phyloP scores from a whole-genome alignment of 2,888 invertebrate species.

The Eustalomyia histrio region DNA sequence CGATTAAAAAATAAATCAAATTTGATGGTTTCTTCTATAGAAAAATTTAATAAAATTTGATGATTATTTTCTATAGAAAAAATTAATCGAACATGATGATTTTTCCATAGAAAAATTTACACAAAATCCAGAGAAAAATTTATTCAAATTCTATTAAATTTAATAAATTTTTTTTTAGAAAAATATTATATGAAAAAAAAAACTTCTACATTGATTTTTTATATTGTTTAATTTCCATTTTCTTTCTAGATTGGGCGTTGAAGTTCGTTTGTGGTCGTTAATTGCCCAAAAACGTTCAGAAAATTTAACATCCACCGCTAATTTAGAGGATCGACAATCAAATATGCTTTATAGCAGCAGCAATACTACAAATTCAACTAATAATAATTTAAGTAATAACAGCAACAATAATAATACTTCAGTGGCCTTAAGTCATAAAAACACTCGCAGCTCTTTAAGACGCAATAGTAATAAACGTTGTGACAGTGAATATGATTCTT shows the following conservation, averaged over 20 bases:
- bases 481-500: conserved; percentile 78
- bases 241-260: conserved; percentile 86
- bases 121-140: not conserved
- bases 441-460: conserved; percentile 60
- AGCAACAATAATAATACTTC: conserved; percentile 60
- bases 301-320: conserved; percentile 67
- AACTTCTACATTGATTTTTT: not conserved
- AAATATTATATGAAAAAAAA: no score
- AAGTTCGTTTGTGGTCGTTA: conserved; percentile 91
- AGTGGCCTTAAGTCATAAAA: conserved; percentile 60
- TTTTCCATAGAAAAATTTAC: not conserved
- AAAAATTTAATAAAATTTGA: not conserved
- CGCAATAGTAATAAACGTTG: conserved; percentile 66
- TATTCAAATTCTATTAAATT: not conserved
- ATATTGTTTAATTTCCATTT: not conserved
- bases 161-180: no score
- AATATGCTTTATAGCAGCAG: conserved; percentile 36
- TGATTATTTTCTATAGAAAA: not conserved
- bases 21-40: not conserved
- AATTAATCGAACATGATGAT: not conserved
- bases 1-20: not conserved
- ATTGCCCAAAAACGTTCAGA: conserved; percentile 80
- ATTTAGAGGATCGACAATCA: conserved; percentile 49
- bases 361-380: conserved; percentile 15
- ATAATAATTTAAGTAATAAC: conserved; percentile 28